Percentiles rank a stretch among this genome's conserved stretches.
Conservation (phyloP, 1,140 invertebrate species). For the Zaprionus nigranus region DNA sequence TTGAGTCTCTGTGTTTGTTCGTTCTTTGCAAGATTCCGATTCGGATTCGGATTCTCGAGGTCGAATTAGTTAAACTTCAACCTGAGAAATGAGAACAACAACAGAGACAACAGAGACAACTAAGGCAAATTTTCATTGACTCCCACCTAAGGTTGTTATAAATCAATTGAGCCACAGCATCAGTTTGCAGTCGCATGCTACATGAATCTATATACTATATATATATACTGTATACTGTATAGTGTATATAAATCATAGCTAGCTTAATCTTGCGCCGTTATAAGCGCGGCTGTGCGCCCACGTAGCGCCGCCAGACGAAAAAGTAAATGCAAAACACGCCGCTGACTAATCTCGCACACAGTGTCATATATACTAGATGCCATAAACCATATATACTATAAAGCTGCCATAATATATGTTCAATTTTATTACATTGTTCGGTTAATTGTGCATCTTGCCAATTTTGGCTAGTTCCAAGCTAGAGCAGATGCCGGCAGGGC, state of each 20-base stretch:
- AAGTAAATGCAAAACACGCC: constrained; percentile 49
- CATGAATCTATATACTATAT: constrained; percentile 12
- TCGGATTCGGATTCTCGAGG: constrained; percentile 53
- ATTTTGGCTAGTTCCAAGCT: constrained; percentile 28
- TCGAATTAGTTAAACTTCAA: constrained; percentile 56
- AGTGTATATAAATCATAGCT: constrained; percentile 53
- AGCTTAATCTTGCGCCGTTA: constrained; percentile 39
- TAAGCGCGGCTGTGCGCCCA: constrained; percentile 58
- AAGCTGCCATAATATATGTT: constrained; percentile 12
- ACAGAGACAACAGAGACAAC: background rate
- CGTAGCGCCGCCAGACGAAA: constrained; percentile 59
- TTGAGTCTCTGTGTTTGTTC: constrained; percentile 37
- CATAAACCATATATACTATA: background rate
- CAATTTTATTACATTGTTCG: constrained; percentile 37
- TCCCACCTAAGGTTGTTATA: constrained; percentile 70
- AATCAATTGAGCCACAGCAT: constrained; percentile 67
- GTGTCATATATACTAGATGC: constrained; percentile 24
- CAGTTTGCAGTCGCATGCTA: constrained; percentile 21
- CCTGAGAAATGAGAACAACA: constrained; percentile 2
- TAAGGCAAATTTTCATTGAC: constrained; percentile 36
- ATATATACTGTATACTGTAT: constrained; percentile 14
- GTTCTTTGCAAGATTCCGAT: constrained; percentile 35
- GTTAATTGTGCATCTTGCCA: constrained; percentile 76
- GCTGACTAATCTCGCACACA: constrained; percentile 64
- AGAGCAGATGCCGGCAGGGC: constrained; percentile 28